Evolutionary conservation across 2,888 invertebrate species (phyloP).

Genomic region (Eledona agricola): DNA sequence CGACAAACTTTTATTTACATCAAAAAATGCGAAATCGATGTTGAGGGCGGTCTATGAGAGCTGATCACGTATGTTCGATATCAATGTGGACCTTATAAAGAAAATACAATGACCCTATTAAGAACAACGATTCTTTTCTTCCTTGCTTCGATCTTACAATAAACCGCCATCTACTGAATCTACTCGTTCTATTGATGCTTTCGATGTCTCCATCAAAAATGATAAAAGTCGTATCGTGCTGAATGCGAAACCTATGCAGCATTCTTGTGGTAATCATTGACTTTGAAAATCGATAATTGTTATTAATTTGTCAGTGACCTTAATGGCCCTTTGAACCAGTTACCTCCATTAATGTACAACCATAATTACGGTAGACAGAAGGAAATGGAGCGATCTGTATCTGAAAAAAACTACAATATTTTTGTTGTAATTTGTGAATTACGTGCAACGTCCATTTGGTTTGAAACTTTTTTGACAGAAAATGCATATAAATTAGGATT

Average conservation of each 20-base stretch:
- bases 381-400: neutral
- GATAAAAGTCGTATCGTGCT: no score
- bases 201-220: slow-evolving; percentile 2
- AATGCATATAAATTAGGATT: no score
- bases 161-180: slow-evolving; percentile 10
- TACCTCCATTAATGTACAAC: neutral
- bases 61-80: slow-evolving; percentile 20
- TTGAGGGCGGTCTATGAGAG: neutral
- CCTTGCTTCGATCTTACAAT: slow-evolving; percentile 9
- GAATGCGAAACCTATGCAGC: no score
- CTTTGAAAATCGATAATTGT: slow-evolving; percentile 3
- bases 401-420: neutral
- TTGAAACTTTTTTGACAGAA: no score
- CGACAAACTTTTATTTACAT: slow-evolving; percentile 1
- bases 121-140: slow-evolving; percentile 12
- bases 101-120: slow-evolving; percentile 12
- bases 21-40: slow-evolving; percentile 4
- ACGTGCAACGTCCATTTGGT: no score
- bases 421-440: slow-evolving; percentile 4
- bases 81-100: slow-evolving; percentile 13
- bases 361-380: neutral
- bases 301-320: neutral
- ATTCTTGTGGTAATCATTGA: no score
- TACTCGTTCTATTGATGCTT: no score
- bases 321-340: no score